A percentile compares a stretch with the other conserved stretches of the same genome.
These are phyloP conservation scores for Furnarius figulus DNA, from an alignment of 2,113 vertebrate species.

Conservation along the genomic window DNA sequence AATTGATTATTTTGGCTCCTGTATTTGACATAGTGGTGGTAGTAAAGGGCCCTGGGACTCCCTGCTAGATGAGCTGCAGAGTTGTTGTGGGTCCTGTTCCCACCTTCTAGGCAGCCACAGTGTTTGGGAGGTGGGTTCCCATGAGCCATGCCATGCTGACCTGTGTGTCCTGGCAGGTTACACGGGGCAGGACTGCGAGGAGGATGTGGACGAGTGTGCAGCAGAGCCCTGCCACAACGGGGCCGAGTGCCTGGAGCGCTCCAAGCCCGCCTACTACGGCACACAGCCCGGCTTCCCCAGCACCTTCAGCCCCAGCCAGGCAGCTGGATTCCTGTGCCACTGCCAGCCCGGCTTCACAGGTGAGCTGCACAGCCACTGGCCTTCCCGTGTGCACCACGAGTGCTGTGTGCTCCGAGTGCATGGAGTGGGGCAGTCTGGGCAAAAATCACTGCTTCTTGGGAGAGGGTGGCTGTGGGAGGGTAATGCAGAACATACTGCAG, in stretches of 20 bases:
- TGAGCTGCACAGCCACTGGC: constrained; percentile 34
- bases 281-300: constrained; percentile 65
- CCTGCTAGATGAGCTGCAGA: background rate
- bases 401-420: background rate
- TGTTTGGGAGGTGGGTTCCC: background rate
- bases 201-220: constrained; percentile 87
- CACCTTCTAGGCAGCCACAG: background rate
- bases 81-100: background rate
- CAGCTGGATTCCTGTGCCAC: constrained; percentile 86
- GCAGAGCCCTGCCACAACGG: constrained; percentile 81
- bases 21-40: background rate
- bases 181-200: constrained; percentile 82
- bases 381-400: background rate
- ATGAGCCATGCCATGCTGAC: fast-evolving
- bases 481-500: background rate
- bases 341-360: constrained; percentile 87
- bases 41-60: background rate
- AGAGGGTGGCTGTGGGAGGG: background rate
- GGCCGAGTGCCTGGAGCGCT: constrained; percentile 84
- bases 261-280: constrained; percentile 76
- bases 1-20: background rate
- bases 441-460: background rate
- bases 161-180: constrained; percentile 77
- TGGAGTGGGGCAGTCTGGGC: background rate
- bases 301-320: constrained; percentile 79